Evolutionary conservation across 2,888 invertebrate species (phyloP).

Genomic region (Thereva unica): DNA sequence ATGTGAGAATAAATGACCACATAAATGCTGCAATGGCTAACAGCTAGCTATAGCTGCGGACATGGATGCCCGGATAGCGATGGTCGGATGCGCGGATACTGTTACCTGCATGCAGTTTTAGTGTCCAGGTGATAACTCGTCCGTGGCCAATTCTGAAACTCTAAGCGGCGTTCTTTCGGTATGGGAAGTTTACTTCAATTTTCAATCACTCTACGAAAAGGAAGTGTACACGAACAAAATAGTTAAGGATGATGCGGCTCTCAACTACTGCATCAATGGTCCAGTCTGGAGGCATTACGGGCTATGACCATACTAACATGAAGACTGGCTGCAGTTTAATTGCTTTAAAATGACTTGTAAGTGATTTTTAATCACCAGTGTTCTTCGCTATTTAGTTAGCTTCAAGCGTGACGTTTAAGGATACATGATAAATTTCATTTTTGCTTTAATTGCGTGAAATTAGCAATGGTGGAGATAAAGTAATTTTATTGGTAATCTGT

Average conservation of each 20-base stretch:
- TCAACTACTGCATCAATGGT: too few relatives aligned
- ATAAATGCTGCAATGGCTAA: slow-evolving; percentile 19
- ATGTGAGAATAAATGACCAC: slow-evolving; percentile 36
- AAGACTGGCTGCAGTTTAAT: slow-evolving; percentile 3
- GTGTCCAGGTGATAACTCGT: slow-evolving; percentile 29
- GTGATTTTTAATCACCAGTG: slow-evolving; percentile 36
- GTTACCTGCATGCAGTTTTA: slow-evolving; percentile 31
- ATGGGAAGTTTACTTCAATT: slow-evolving; percentile 21
- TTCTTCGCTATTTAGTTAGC: slow-evolving; percentile 20
- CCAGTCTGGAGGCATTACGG: too few relatives aligned
- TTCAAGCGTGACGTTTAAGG: background rate
- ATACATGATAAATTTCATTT: too few relatives aligned
- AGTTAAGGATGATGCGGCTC: slow-evolving; percentile 22
- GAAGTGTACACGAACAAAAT: slow-evolving; percentile 24
- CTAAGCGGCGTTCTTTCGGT: too few relatives aligned
- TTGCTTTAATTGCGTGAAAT: too few relatives aligned
- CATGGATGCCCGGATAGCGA: slow-evolving; percentile 4
- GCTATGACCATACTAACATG: background rate
- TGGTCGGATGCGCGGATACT: slow-evolving; percentile 18
- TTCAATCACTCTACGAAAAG: slow-evolving; percentile 1
- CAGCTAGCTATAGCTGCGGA: background rate
- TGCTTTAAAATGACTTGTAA: slow-evolving; percentile 33
- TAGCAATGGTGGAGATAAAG: too few relatives aligned
- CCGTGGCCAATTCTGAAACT: too few relatives aligned
- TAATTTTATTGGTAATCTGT: too few relatives aligned